These are phyloP conservation scores for Zygogramma bicolorata DNA, from an alignment of 2,888 invertebrate genomes.

Conservation along the genomic window DNA sequence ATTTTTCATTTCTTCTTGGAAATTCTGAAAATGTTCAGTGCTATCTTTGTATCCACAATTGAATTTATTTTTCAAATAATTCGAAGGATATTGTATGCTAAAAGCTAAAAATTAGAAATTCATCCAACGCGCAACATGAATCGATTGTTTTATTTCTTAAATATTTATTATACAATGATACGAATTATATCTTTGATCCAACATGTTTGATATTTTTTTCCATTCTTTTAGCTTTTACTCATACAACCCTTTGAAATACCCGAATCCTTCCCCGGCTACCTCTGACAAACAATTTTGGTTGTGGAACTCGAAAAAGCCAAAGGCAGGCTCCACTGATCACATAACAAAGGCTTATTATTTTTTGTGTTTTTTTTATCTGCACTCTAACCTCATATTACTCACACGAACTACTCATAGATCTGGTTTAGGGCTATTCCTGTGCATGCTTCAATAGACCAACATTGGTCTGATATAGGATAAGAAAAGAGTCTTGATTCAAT, in stretches of 20 bases:
- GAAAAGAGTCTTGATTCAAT: too few species aligned
- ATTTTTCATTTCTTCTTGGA: too few species aligned
- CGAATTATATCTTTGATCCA: neutral
- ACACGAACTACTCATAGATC: constrained; percentile 15
- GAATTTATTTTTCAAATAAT: too few species aligned
- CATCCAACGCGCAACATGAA: too few species aligned
- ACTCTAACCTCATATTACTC: constrained; percentile 17
- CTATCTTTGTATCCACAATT: too few species aligned
- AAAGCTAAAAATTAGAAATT: too few species aligned
- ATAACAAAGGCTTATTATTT: constrained; percentile 10
- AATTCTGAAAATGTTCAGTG: too few species aligned
- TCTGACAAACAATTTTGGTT: constrained; percentile 30
- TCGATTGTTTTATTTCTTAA: too few species aligned
- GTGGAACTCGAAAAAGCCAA: constrained; percentile 63
- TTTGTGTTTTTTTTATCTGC: constrained; percentile 15
- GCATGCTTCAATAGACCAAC: too few species aligned
- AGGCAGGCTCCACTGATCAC: constrained; percentile 62
- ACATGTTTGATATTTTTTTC: neutral
- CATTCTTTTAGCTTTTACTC: neutral
- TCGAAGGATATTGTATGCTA: too few species aligned
- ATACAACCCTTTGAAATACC: neutral
- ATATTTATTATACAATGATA: neutral
- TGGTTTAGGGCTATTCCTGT: too few species aligned
- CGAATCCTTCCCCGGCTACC: neutral
- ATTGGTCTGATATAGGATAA: too few species aligned